Evolutionary conservation across 2,888 invertebrate genomes (phyloP), one percentile per base, ranked within the genome.

Genomic region (Leptopilina drosophilae): DNA sequence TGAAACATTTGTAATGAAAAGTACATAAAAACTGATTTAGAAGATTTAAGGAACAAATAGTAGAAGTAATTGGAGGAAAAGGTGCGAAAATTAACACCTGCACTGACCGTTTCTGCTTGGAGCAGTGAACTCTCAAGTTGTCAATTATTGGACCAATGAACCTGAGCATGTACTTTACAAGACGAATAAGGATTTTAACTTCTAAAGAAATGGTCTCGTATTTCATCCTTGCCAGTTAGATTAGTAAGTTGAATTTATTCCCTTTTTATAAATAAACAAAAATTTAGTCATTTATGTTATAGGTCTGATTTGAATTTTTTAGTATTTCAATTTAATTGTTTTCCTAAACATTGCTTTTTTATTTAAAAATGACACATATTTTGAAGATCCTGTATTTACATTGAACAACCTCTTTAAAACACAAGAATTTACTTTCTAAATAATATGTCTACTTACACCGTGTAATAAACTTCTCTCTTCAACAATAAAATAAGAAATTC

Each of bases 111-210:
- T 73, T 56, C 11, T 33, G 33, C 11, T 59, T 56, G n/a, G 73
- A 14, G 73, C 73, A 73, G n/a, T 56, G 73, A 73, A 73, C 73
- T 73, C 11, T 56, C 5, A 56, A 59, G 33, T 9, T 56, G 56
- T 33, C 56, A 73, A 73, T 59, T 56, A 33, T 73, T 73, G 40
- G 56, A 73, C 73, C 73, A 73, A 73, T 73, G 73, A 73, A 56
- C 73, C n/a, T 12, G 15, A 56, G 40, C n/a, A 73, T 73, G 73
- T 56, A 56, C 33, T 73, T 56, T 9, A 73, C 1, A 15, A 49
- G n/a, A 59, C 33, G 33, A 33, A 33, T 33, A 33, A 33, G 33
- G 8, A 59, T 59, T 73, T 9, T 33, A 73, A 73, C 9, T n/a
- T 73, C 56, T 15, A 9, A 73, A 73, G n/a, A 56, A n/a, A 11